Conservation (phyloP, 2,888 invertebrate genomes). For the Drosophila putrida region DNA sequence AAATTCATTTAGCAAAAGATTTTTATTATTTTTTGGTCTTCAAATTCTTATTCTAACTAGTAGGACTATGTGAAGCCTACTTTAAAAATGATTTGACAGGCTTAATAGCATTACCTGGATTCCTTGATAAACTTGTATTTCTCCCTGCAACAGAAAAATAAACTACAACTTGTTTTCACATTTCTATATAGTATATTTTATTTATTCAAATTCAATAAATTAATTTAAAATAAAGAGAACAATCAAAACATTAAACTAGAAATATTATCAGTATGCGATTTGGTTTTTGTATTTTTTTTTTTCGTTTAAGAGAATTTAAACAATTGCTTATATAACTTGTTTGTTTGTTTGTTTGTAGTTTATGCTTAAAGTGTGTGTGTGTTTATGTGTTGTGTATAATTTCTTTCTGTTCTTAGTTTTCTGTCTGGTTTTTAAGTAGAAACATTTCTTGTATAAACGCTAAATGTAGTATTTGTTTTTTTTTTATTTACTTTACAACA, state of each 20-base stretch:
- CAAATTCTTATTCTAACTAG: no score
- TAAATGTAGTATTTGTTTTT: slow-evolving; percentile 44
- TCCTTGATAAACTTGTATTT: not conserved
- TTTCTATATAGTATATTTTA: slow-evolving; percentile 46
- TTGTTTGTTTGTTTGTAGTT: slow-evolving; percentile 43
- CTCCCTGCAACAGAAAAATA: not conserved
- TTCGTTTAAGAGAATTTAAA: slow-evolving; percentile 71
- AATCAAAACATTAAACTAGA: slow-evolving; percentile 79
- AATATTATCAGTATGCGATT: slow-evolving; percentile 62
- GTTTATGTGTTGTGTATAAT: slow-evolving; percentile 32
- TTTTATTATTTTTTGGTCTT: no score
- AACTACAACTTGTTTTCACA: slow-evolving; percentile 2
- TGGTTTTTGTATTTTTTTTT: slow-evolving; percentile 44
- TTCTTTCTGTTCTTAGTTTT: slow-evolving; percentile 7
- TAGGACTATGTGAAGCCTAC: no score
- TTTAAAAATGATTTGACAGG: no score
- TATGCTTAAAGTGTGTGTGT: slow-evolving; percentile 30
- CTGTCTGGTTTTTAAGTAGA: slow-evolving; percentile 52
- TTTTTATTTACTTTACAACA: slow-evolving; percentile 62
- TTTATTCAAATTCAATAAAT: slow-evolving; percentile 77
- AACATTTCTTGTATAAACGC: slow-evolving; percentile 70
- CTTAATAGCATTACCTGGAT: not conserved
- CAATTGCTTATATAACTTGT: slow-evolving; percentile 73
- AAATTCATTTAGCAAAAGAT: no score
- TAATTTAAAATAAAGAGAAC: slow-evolving; percentile 75